phyloP scores from a whole-genome alignment of 1,140 invertebrate species.

The Megalonaias nervosa region DNA sequence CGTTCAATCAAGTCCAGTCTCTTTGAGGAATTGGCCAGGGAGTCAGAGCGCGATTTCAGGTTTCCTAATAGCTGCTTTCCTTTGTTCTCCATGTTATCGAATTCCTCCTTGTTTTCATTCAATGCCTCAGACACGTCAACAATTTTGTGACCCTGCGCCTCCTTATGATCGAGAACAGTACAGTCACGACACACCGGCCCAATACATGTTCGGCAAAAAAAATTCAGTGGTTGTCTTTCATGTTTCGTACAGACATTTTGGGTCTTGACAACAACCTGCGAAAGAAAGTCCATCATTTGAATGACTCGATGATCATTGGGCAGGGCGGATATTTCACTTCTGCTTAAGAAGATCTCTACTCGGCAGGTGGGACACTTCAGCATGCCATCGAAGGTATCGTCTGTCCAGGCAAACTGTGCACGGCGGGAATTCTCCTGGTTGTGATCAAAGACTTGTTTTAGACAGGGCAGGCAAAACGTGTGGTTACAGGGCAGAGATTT shows the following conservation, averaged over 20 bases:
- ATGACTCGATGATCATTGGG: constrained; percentile 64
- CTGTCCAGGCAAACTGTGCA: constrained; percentile 44
- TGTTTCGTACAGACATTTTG: constrained; percentile 64
- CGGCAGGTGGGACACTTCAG: constrained; percentile 67
- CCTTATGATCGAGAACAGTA: constrained; percentile 67
- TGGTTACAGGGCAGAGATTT: constrained; percentile 66
- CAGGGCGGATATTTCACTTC: constrained; percentile 55
- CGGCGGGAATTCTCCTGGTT: constrained; percentile 47
- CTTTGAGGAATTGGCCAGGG: constrained; percentile 61
- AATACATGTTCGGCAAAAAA: constrained; percentile 65
- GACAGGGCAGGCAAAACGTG: constrained; percentile 60
- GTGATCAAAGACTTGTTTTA: constrained; percentile 61
- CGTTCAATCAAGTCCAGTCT: constrained; percentile 62
- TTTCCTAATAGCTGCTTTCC: constrained; percentile 53
- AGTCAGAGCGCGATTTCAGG: constrained; percentile 57
- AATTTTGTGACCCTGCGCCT: constrained; percentile 58
- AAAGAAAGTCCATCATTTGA: constrained; percentile 67
- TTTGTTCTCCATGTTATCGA: constrained; percentile 56
- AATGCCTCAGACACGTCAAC: constrained; percentile 60
- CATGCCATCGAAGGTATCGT: constrained; percentile 52
- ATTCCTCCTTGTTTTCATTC: constrained; percentile 54
- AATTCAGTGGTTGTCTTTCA: constrained; percentile 63
- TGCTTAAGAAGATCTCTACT: constrained; percentile 59
- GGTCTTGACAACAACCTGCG: constrained; percentile 51
- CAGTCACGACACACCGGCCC: constrained; percentile 66